Evolutionary conservation across 1,140 invertebrate species (phyloP).

Genomic region (Hyposmocoma kahamanoa): DNA sequence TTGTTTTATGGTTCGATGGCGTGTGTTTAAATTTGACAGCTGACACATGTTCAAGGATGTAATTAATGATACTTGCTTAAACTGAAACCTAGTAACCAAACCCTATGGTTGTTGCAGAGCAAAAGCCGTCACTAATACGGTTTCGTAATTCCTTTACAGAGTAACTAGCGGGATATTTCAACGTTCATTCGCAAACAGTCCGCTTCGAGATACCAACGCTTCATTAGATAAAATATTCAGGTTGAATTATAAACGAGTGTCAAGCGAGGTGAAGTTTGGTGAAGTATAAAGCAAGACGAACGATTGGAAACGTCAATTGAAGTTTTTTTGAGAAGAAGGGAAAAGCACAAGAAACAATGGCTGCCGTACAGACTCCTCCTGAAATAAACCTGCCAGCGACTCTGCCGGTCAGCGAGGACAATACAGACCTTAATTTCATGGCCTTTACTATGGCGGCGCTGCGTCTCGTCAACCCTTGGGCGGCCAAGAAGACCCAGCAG

Average conservation of each 20-base stretch:
- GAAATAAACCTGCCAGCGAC: slow-evolving; percentile 40
- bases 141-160: slow-evolving; percentile 39
- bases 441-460: slow-evolving; percentile 67
- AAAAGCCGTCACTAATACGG: slow-evolving; percentile 28
- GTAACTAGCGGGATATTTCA: slow-evolving; percentile 13
- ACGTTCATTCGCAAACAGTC: slow-evolving; percentile 21
- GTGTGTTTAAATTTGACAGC: no score
- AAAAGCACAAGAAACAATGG: slow-evolving; percentile 34
- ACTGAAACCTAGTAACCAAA: slow-evolving; percentile 9
- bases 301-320: background rate
- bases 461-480: slow-evolving; percentile 58
- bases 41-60: no score
- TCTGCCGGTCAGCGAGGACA: slow-evolving; percentile 41
- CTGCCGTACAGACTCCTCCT: slow-evolving; percentile 47
- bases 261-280: background rate
- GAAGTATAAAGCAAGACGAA: background rate
- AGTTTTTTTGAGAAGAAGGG: slow-evolving; percentile 13
- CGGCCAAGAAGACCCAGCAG: slow-evolving; percentile 26
- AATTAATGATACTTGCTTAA: background rate
- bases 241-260: no score
- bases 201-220: slow-evolving; percentile 13
- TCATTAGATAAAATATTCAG: no score
- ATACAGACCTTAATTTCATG: slow-evolving; percentile 47
- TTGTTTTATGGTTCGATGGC: no score
- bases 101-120: slow-evolving; percentile 15